Conservation (phyloP, 2,888 invertebrate species). For the Calameuta idolon region DNA sequence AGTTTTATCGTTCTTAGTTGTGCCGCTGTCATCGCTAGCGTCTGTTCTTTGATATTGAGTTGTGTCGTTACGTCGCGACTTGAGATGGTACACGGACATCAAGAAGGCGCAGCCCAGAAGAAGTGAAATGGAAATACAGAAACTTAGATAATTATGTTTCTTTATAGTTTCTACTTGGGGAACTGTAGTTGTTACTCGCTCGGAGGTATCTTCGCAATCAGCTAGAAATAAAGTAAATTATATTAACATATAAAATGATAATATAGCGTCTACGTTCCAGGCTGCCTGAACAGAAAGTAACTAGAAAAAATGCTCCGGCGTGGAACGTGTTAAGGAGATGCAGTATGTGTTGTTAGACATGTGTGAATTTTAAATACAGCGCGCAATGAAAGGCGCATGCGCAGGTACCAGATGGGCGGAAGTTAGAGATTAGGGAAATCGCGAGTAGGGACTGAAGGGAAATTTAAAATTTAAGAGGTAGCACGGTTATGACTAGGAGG, state of each 20-base stretch:
- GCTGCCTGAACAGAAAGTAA: no score
- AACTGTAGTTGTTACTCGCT: background rate
- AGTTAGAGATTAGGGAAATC: no score
- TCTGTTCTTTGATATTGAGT: background rate
- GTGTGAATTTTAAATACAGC: no score
- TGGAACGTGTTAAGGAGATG: no score
- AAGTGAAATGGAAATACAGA: background rate
- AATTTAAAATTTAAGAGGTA: no score
- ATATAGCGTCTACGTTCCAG: no score
- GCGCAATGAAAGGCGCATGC: no score
- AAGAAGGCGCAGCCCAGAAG: background rate
- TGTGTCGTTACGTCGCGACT: background rate
- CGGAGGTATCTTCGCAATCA: background rate
- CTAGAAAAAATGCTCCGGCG: no score
- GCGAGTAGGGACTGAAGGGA: no score
- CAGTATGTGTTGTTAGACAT: no score
- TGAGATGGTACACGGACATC: background rate
- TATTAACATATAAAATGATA: background rate
- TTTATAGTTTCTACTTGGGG: background rate
- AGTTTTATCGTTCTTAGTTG: background rate
- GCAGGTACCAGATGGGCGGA: no score
- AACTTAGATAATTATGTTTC: background rate
- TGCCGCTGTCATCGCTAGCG: background rate
- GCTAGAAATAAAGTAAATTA: background rate
- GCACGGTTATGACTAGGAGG: no score